Conservation (phyloP, 2,113 vertebrate genomes). For the Miniopterus natalensis region DNA sequence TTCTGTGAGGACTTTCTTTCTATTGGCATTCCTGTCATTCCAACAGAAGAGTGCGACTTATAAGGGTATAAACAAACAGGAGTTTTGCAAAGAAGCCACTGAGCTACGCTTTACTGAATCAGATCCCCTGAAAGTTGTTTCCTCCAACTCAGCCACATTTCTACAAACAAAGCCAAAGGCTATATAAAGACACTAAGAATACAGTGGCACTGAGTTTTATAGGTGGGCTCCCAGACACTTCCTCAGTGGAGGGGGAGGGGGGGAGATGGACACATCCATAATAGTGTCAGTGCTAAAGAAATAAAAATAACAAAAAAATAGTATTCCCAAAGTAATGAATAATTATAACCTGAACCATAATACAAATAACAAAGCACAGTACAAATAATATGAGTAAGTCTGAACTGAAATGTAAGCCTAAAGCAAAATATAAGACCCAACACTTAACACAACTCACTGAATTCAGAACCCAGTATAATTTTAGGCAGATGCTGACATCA, state of each 20-base stretch:
- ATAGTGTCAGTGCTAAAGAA: background rate
- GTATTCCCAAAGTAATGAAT: constrained; percentile 1
- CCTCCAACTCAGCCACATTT: background rate
- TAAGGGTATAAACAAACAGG: background rate
- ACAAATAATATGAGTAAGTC: background rate
- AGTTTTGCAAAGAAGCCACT: background rate
- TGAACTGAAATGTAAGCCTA: constrained; percentile 54
- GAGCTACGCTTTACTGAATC: constrained; percentile 27
- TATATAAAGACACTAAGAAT: background rate
- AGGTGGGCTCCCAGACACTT: background rate
- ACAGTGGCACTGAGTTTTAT: background rate
- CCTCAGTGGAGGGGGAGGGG: background rate
- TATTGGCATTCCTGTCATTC: background rate
- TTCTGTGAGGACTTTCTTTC: constrained; percentile 42
- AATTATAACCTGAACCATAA: constrained; percentile 16
- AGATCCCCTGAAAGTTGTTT: background rate
- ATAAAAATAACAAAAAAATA: background rate
- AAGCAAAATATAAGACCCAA: constrained; percentile 44
- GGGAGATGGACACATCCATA: background rate
- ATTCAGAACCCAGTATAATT: constrained; percentile 53
- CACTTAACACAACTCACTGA: background rate
- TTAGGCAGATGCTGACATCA: background rate
- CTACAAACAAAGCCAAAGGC: background rate
- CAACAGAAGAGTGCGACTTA: background rate
- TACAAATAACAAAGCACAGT: background rate